These are phyloP conservation scores for Luscinia luscinia DNA, from an alignment of 2,797 vertebrate species.

Conservation along the genomic window DNA sequence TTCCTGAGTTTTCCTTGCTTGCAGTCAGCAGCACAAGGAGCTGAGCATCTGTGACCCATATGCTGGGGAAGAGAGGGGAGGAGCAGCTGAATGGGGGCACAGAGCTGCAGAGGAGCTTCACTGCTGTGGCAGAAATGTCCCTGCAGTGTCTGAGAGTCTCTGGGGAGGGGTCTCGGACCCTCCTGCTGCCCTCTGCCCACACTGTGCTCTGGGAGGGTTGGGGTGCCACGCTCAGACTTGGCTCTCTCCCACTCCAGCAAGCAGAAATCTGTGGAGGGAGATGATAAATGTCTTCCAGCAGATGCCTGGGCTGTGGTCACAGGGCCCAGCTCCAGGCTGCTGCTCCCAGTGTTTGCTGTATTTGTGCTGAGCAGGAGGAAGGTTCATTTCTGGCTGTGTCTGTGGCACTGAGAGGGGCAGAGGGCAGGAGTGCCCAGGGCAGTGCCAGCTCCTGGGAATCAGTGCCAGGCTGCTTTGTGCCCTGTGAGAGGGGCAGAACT, in stretches of 20 bases:
- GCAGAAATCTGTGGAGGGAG: not conserved
- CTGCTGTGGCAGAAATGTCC: not conserved
- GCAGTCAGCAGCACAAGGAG: not conserved
- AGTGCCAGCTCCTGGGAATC: not conserved
- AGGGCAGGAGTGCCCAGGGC: not conserved
- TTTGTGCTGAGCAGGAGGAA: not conserved
- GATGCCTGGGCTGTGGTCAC: not conserved
- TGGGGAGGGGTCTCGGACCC: not conserved
- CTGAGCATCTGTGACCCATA: constrained; percentile 55
- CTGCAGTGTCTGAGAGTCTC: not conserved
- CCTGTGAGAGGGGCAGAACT: not conserved
- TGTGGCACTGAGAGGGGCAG: not conserved
- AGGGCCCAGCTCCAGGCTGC: not conserved
- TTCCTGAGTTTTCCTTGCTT: not conserved
- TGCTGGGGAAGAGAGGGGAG: not conserved
- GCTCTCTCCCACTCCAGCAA: not conserved
- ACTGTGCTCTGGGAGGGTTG: not conserved
- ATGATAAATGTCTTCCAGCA: not conserved
- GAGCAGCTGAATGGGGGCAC: not conserved
- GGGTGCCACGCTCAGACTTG: rapidly evolving
- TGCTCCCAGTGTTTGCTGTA: rapidly evolving
- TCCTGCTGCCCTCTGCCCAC: not conserved
- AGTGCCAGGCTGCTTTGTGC: too few species aligned
- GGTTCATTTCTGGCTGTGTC: not conserved
- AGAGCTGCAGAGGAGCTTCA: not conserved